Conservation (phyloP, 2,888 invertebrate species). For the Allophyes oxyacanthae region DNA sequence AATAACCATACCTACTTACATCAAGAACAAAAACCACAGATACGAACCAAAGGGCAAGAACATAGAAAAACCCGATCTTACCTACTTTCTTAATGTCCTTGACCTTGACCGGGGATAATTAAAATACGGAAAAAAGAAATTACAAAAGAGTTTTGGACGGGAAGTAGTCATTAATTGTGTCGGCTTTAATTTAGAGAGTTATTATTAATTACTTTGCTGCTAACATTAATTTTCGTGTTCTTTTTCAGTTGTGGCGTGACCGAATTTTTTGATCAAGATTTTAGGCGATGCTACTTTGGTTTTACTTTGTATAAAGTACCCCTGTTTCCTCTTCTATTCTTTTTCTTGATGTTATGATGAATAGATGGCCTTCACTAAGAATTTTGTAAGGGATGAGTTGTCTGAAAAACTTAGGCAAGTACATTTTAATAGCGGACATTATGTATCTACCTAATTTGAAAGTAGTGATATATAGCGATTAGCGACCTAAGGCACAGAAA, state of each 20-base stretch:
- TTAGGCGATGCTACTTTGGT: no score
- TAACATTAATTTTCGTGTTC: constrained; percentile 40
- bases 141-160: constrained; percentile 33
- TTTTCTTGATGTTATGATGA: no score
- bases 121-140: constrained; percentile 33
- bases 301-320: no score
- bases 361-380: no score
- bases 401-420: no score
- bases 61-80: constrained; percentile 8
- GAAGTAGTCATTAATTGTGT: constrained; percentile 43
- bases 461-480: no score
- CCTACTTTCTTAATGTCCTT: constrained; percentile 10
- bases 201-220: constrained; percentile 42
- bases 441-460: no score
- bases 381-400: no score
- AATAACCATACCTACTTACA: no score
- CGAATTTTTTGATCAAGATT: neutral
- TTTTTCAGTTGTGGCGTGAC: neutral
- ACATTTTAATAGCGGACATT: no score
- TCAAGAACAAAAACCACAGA: constrained; percentile 30
- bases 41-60: constrained; percentile 1
- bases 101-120: constrained; percentile 34
- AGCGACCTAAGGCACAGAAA: no score
- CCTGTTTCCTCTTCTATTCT: no score
- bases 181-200: constrained; percentile 43